Percentiles rank a stretch among this genome's conserved stretches.
Evolutionary conservation across 1,140 invertebrate genomes (phyloP).

Genomic region (Microvelia longipes): DNA sequence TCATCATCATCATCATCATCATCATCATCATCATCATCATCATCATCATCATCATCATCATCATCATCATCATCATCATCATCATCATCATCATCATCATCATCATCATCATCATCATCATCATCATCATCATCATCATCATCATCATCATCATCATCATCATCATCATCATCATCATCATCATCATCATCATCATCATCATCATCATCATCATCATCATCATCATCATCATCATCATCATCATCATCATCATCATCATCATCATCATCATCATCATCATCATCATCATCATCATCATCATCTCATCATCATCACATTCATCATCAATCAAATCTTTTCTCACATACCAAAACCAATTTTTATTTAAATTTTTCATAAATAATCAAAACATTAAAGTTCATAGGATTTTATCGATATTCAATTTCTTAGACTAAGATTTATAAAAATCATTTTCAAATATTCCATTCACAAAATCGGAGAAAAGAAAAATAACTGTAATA

Average conservation of each 20-base stretch:
- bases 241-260: background rate
- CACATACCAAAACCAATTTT: background rate
- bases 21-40: no score
- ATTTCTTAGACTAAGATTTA: no score
- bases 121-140: background rate
- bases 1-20: background rate
- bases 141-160: background rate
- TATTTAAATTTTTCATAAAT: background rate
- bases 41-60: background rate
- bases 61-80: background rate
- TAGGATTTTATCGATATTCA: no score
- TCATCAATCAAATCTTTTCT: background rate
- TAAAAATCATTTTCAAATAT: no score
- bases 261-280: slow-evolving; percentile 1
- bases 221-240: background rate
- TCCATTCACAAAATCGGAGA: no score
- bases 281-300: background rate
- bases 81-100: background rate
- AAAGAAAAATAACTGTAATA: no score
- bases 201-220: background rate
- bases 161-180: background rate
- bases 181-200: background rate
- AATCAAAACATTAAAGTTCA: background rate
- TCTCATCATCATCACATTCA: no score
- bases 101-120: background rate